Evolutionary conservation across 2,888 invertebrate genomes (phyloP), one percentile per base, ranked within the genome.

Genomic region (Pseudolycoriella hygida): DNA sequence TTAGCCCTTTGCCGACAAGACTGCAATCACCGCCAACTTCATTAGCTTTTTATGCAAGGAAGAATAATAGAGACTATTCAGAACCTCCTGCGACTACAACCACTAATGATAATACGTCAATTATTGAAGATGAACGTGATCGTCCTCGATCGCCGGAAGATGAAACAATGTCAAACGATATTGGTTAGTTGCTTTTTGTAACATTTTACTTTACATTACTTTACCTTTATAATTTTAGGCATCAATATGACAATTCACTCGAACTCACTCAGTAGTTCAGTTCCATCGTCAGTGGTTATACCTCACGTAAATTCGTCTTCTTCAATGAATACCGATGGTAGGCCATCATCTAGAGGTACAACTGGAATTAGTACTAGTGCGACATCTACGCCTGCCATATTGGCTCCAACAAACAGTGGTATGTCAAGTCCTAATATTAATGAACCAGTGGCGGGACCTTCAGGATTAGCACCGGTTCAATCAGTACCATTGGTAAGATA

Each of bases 401-500:
- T 45, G 17, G 43, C 55, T 42, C 52, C 55, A 34, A 54, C 54
- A 18, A 55, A 52, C 47, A 53, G 53, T 50, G 52, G 55, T 41
- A 49, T 56, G 19, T 50, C 59, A 46, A 61, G 60, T 53, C 62
- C 55, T 52, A 53, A 57, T 50, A 42, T 52, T 54, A 53, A 43
- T 42, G 60, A 60, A 48, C 51, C 57, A 14, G 47, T 59, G 20
- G 53, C 85, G 50, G 85, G 84, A 50, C 83, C 85, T n/a, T 85
- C 85, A 41, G 84, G 83, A 51, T 69, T 87, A 58, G 82, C 84
- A 47, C 88, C 87, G 48, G 84, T 86, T 56, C 87, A 88, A 67
- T 81, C 85, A 74, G 86, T 83, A 65, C 87, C 87, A 62, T 73
- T 88, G 74, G 87, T 88, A 67, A 75, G 75, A 30, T n/a, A 30